Conservation (phyloP, 2,888 invertebrate species). For the Spisula solida region DNA sequence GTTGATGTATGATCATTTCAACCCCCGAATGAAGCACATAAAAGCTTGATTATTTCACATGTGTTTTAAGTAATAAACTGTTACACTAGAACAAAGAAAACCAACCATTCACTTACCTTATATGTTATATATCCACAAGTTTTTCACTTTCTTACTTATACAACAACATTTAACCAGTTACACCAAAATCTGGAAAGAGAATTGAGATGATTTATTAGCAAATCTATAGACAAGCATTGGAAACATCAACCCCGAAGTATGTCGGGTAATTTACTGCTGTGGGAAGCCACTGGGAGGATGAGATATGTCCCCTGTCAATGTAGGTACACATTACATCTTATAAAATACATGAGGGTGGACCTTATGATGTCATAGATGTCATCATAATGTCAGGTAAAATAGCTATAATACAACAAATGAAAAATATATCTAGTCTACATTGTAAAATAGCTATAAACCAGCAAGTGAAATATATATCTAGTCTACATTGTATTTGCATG, state of each 20-base stretch:
- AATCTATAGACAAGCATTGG: neutral
- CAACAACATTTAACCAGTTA: neutral
- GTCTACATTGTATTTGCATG: neutral
- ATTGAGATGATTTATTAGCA: neutral
- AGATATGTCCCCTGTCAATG: conserved; percentile 39
- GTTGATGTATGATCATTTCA: too few relatives aligned
- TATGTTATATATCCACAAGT: neutral
- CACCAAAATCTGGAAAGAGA: neutral
- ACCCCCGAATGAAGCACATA: too few relatives aligned
- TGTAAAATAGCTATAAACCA: conserved; percentile 26
- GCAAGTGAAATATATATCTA: conserved; percentile 32
- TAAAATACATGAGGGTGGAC: conserved; percentile 41
- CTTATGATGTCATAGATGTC: conserved; percentile 41
- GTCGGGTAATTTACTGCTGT: neutral
- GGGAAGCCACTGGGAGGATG: neutral
- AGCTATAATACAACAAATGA: conserved; percentile 33
- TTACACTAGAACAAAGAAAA: neutral
- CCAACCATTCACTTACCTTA: neutral
- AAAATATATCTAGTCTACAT: conserved; percentile 24
- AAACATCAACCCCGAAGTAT: neutral
- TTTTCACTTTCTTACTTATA: neutral
- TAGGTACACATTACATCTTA: conserved; percentile 38
- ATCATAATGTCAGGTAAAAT: conserved; percentile 36
- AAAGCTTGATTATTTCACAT: too few relatives aligned
- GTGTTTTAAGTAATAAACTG: too few relatives aligned